Evolutionary conservation across 2,888 invertebrate species (phyloP), one percentile per base, ranked within the genome.

Genomic region (Luperina nickerlii): DNA sequence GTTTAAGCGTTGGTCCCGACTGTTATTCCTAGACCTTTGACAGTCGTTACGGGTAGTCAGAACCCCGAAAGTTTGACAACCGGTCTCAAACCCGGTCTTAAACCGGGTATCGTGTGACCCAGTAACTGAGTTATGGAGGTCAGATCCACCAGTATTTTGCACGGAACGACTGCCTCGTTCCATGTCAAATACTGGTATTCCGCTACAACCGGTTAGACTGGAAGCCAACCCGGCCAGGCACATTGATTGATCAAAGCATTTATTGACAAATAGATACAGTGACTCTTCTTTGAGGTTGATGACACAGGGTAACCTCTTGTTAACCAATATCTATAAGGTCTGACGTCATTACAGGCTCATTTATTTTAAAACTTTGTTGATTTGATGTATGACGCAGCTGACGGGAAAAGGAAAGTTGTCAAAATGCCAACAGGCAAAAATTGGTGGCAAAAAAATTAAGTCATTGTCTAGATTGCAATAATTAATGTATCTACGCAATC

Each of bases 371-470:
- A 69, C 13, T n/a, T 69, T 69, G 1, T 54, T 18, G 38, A 57
- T 5, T 54, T 18, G 38, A 57, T 5, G 3, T 32, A 11, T 42
- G 24, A 76, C 20, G 32, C 15, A 0, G 18, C 2, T 0, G 7
- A 5, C 7, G 51, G 20, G 15, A 27, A n/a, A 54, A 32, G 18
- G 8, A 24, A 54, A 77, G 27, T 45, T 78, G 77, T 48, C 66
- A 48, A 8, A 38, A 32, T 24, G 66, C 78, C 78, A 60, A 76
- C 38, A 42, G 51, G 27, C 51, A 73, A 42, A 51, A 63, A 74
- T 8, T 18, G 1, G 18, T 42, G 1, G 9, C 1, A 5, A 60
- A 74, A 51, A 24, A 38, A 3, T 6, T 0, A 18, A 73, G 18
- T 48, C 3, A 62, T 45, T 27, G 13, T 5, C 0, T 20, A 38